Base-by-base conservation (phyloP, 2,888 invertebrate genomes). In the Rotaria magnacalcarata region DNA sequence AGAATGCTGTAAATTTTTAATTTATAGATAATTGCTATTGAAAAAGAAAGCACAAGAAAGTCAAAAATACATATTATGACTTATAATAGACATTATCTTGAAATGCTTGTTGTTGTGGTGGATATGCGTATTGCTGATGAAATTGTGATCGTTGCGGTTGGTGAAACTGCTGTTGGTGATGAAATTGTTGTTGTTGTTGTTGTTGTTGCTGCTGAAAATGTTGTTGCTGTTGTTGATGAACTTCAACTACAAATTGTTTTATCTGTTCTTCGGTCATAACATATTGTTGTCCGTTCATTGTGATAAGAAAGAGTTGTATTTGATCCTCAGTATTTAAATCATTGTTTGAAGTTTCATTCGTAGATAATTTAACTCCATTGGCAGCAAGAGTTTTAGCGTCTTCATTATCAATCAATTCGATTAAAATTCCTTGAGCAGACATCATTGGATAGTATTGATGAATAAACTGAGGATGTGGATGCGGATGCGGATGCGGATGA, bases 201-300 rank as follows among this genome's bases (percentile, higher is more conserved):
- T 80, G 80, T 10, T 80, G 47, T 14, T 80, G 80, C 19, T 80
- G 80, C n/a, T 47, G 47, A 2, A 43, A 47, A 43, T 80, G 80
- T n/a, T 67, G 67, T 16, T 75, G 80, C 10, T 80, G 80, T 80
- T 80, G 80, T n/a, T 80, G 80, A 16, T 80, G 47, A 47, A 80
- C 5, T 80, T 80, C 80, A 4, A 19, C 16, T n/a, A 47, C 43
- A 47, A 47, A 41, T 24, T 47, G 80, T 47, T 8, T 43, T 14
- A 80, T 47, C 0, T 80, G 21, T 14, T 43, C 80, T 80, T 80
- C 80, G n/a, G 7, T 80, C 80, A 80, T 47, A n/a, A 80, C 14
- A 80, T 41, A 47, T 47, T n/a, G 47, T 43, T 80, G 80, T 24
- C 80, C 80, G n/a, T 80, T 80, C 43, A 80, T 47, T n/a, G 80